Conservation (phyloP, 2,888 invertebrate species). For the Digitonthophagus gazella region DNA sequence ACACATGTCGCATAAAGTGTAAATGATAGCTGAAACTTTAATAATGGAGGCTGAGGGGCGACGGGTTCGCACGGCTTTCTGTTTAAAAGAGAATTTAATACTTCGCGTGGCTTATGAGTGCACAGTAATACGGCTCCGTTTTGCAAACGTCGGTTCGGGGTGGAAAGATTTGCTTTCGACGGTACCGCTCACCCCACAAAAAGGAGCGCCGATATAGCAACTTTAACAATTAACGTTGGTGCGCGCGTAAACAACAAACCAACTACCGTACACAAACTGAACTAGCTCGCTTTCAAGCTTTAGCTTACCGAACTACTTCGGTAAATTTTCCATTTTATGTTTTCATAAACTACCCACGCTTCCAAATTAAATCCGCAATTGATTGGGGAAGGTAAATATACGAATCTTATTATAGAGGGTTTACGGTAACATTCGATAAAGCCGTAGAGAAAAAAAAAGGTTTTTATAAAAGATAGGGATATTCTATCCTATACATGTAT, state of each 20-base stretch:
- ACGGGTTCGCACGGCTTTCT: background rate
- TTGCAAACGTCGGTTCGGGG: background rate
- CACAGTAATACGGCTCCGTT: background rate
- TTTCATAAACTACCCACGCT: background rate
- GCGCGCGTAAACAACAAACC: background rate
- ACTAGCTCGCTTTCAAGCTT: background rate
- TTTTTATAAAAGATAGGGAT: too few relatives aligned
- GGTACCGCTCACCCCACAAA: background rate
- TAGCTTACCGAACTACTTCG: background rate
- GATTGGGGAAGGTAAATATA: background rate
- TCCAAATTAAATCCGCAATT: background rate
- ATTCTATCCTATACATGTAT: too few relatives aligned
- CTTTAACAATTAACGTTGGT: background rate
- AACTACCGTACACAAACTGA: background rate
- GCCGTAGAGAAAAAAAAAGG: background rate
- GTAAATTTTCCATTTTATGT: background rate
- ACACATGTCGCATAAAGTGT: constrained; percentile 12
- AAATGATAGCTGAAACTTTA: constrained; percentile 18
- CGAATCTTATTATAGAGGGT: background rate
- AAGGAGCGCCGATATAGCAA: background rate
- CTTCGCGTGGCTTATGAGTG: background rate
- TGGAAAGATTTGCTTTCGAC: background rate
- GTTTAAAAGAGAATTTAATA: constrained; percentile 15
- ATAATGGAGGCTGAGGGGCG: constrained; percentile 7
- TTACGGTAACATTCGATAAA: background rate